Evolutionary conservation across 2,888 invertebrate species (phyloP), one percentile per base, ranked within the genome.

Genomic region (Drosophila rellima): DNA sequence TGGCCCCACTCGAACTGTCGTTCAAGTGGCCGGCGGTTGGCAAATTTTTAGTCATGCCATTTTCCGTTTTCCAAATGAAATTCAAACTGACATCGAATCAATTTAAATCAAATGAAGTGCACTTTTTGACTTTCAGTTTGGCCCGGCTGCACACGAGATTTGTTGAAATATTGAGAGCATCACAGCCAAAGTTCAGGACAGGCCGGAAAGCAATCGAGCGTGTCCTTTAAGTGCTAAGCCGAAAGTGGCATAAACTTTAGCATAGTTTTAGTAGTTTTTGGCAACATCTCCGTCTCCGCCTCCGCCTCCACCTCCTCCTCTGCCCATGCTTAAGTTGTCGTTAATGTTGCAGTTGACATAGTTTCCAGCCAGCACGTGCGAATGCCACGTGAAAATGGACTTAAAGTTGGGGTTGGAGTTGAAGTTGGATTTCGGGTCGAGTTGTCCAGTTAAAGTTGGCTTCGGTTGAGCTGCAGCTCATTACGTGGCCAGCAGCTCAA

Each of bases 31-130:
- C 56, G 78, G 65, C 54, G 62, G 82, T 74, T 61, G 33, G 57
- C 44, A 54, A 56, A 60, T 68, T 75, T 76, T 68, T 55, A 44
- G 80, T 31, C 69, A 63, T 79, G 68, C 77, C 72, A 88, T 85
- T 88, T 88, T 61, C 77, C 72, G 85, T 85, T 88, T 88, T 61
- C 67, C 48, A 89, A 89, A 85, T 85, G 82, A 85, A 80, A 82
- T 85, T 85, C 80, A 70, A 71, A 66, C 83, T 75, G 80, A 78
- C 89, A 69, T 79, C 80, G 71, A 78, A 85, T 85, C 88, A 89
- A 89, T 85, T 89, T 88, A 87, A 85, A 88, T 88, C 78, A 89
- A 86, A 89, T 86, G 83, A 86, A 86, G 89, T 88, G 88, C 86
- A 78, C 78, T 85, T 74, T 82, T 70, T 71, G 80, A 42, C 54